A percentile compares a stretch with the other conserved stretches of the same genome.
phyloP scores from a whole-genome alignment of 2,888 invertebrate species.

The Mesorhabditis spiculigera region DNA sequence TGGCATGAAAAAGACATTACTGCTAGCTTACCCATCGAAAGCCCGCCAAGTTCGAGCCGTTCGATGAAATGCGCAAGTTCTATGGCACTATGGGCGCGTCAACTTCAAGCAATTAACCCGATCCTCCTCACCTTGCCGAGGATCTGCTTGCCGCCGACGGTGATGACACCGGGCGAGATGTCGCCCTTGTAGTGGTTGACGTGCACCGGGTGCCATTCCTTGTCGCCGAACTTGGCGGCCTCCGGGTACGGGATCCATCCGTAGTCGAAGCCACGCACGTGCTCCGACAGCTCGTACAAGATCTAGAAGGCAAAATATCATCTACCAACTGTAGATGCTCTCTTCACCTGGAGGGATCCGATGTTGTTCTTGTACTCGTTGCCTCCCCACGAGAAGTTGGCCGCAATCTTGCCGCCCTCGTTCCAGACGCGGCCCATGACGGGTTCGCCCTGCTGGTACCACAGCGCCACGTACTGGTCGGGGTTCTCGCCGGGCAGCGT shows the following conservation, averaged over 20 bases:
- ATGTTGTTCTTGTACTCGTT: constrained; percentile 47
- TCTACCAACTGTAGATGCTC: no score
- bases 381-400: constrained; percentile 10
- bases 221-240: no score
- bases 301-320: constrained; percentile 20
- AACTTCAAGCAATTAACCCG: no score
- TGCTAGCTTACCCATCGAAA: no score
- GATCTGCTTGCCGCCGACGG: constrained; percentile 9
- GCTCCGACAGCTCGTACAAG: constrained; percentile 42
- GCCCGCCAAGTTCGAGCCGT: no score
- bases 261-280: constrained; percentile 25
- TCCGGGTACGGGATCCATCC: no score
- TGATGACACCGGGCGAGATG: no score
- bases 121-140: constrained; percentile 39
- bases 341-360: constrained; percentile 38
- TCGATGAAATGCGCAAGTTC: no score
- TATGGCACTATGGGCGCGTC: no score
- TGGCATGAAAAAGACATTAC: neutral
- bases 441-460: constrained; percentile 46
- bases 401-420: constrained; percentile 37
- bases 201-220: no score
- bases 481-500: constrained; percentile 44
- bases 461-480: constrained; percentile 52
- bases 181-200: no score
- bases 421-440: constrained; percentile 56